Conservation (phyloP, 2,113 vertebrate genomes). For the Haemorhous mexicanus region DNA sequence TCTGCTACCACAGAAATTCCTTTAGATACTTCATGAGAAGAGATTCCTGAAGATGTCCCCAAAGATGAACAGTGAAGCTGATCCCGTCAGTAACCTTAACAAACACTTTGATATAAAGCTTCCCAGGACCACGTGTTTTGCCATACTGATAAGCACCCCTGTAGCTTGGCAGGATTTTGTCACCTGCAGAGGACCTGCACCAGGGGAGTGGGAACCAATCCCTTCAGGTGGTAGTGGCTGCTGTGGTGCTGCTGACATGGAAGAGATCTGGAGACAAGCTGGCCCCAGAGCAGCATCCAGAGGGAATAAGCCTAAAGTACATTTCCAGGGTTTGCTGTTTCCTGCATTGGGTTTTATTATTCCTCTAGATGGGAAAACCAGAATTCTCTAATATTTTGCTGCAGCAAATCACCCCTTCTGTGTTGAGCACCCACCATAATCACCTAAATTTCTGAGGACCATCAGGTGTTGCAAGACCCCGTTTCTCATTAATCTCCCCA, state of each 20-base stretch:
- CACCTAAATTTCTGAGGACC: neutral
- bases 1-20: neutral
- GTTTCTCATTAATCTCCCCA: neutral
- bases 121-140: neutral
- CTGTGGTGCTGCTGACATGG: neutral
- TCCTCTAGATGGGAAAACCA: neutral
- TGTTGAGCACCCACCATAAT: neutral
- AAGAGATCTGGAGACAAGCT: neutral
- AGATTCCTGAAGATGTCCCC: neutral
- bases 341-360: neutral
- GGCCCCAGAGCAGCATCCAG: neutral
- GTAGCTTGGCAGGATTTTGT: neutral
- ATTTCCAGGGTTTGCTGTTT: neutral
- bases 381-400: neutral
- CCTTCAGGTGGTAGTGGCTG: neutral
- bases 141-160: neutral
- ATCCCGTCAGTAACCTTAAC: neutral
- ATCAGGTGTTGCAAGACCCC: neutral
- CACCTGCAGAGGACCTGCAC: neutral
- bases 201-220: neutral
- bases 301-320: neutral
- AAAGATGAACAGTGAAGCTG: neutral
- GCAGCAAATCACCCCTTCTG: neutral
- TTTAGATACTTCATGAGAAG: neutral
- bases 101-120: neutral